phyloP scores from a whole-genome alignment of 2,888 invertebrate genomes.

The Euzetes globulus region DNA sequence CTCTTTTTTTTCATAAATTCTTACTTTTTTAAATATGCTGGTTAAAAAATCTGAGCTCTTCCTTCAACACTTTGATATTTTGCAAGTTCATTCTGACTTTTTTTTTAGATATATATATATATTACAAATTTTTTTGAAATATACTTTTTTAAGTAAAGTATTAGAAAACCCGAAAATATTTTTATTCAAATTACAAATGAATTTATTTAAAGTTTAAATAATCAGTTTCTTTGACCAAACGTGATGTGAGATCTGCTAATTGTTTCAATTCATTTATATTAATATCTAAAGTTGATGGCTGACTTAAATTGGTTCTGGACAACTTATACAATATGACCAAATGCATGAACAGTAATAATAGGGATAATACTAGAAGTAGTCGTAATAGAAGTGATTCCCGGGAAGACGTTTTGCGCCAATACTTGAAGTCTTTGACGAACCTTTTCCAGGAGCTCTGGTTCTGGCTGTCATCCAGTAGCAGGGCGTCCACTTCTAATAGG shows the following conservation, averaged over 20 bases:
- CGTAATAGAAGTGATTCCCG: background rate
- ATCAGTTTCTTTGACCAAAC: background rate
- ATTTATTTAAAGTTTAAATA: background rate
- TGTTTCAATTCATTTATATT: conserved; percentile 23
- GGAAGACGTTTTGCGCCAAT: background rate
- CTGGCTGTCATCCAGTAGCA: background rate
- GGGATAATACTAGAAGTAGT: conserved; percentile 14
- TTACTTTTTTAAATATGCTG: no score
- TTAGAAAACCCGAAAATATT: no score
- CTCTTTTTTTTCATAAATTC: no score
- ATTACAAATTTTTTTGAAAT: no score
- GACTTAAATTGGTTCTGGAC: background rate
- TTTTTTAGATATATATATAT: no score
- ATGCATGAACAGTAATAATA: background rate
- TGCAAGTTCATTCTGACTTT: no score
- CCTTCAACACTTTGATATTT: no score
- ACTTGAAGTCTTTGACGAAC: background rate
- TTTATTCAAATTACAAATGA: no score
- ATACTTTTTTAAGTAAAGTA: no score
- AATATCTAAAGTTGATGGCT: background rate
- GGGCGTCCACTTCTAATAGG: background rate
- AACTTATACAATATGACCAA: background rate
- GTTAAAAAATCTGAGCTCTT: no score
- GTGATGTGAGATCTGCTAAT: conserved; percentile 1
- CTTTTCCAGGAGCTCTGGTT: background rate